Evolutionary conservation across 2,113 vertebrate species (phyloP).

Genomic region (Proterorhinus semilunaris): DNA sequence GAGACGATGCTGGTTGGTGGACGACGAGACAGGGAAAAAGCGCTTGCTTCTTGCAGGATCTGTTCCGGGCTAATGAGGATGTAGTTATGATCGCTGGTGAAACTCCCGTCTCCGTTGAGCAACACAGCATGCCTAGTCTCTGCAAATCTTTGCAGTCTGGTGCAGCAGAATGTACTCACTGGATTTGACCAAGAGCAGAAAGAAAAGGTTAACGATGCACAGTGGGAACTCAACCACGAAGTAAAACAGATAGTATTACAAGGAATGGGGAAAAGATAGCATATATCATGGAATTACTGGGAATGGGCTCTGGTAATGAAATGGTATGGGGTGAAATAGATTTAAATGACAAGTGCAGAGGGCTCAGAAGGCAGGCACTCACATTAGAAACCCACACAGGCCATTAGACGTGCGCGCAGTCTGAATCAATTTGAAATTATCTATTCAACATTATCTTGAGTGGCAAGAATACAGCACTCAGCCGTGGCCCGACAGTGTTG

Average conservation of each 20-base stretch:
- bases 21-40: constrained; percentile 10
- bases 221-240: constrained; percentile 59
- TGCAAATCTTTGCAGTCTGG: constrained; percentile 29
- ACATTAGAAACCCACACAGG: constrained; percentile 56
- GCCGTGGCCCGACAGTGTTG: constrained; percentile 37
- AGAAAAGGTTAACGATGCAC: constrained; percentile 64
- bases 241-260: constrained; percentile 43
- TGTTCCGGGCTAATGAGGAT: constrained; percentile 46
- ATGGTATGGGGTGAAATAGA: constrained; percentile 20
- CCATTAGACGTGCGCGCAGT: constrained; percentile 48
- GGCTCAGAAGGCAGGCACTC: constrained; percentile 33
- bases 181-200: constrained; percentile 50
- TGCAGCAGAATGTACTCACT: constrained; percentile 30
- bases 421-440: constrained; percentile 49
- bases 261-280: constrained; percentile 10
- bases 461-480: constrained; percentile 35
- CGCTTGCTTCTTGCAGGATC: constrained; percentile 15
- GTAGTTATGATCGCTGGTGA: constrained; percentile 35
- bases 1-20: constrained; percentile 2
- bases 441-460: constrained; percentile 57
- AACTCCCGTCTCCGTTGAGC: constrained; percentile 34
- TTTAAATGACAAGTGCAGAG: constrained; percentile 35
- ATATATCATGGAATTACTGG: constrained; percentile 7
- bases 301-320: constrained; percentile 1
- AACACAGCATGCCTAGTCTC: constrained; percentile 11